These are phyloP conservation scores for Pristionchus maxplancki DNA, from an alignment of 2,888 invertebrate genomes.

Conservation along the genomic window DNA sequence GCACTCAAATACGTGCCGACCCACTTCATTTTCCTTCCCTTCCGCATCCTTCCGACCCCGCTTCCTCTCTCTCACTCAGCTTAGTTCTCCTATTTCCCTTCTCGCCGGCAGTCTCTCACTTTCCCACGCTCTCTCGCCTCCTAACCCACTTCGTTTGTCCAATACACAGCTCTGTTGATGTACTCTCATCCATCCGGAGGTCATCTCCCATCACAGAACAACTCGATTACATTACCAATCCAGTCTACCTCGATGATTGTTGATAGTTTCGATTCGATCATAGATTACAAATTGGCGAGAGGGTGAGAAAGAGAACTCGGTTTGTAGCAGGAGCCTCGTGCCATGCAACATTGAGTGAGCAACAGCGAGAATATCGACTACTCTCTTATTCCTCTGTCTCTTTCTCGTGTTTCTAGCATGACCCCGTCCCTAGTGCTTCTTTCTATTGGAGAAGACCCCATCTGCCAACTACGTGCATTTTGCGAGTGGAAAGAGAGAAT, in stretches of 20 bases:
- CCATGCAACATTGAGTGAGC: not conserved
- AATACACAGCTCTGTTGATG: constrained; percentile 1
- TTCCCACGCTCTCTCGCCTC: not conserved
- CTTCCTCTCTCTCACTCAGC: constrained; percentile 15
- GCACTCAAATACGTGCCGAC: not conserved
- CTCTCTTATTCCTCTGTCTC: not conserved
- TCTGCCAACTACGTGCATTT: not conserved
- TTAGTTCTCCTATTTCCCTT: constrained; percentile 29
- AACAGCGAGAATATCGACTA: not conserved
- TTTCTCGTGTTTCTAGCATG: constrained; percentile 8
- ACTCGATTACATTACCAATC: too few species aligned
- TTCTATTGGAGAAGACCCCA: not conserved
- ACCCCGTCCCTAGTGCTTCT: not conserved
- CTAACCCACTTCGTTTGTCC: not conserved
- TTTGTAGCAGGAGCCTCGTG: not conserved
- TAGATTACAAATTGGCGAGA: not conserved
- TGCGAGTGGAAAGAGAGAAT: not conserved
- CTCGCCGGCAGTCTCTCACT: not conserved
- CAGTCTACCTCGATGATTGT: not conserved
- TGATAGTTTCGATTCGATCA: not conserved
- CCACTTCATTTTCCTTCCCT: not conserved
- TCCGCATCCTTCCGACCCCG: not conserved
- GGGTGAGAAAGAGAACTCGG: not conserved
- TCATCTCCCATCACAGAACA: not conserved
- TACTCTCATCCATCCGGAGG: not conserved